Evolutionary conservation across 2,113 vertebrate genomes (phyloP), one percentile per base, ranked within the genome.

Genomic region (Psettodes erumei): DNA sequence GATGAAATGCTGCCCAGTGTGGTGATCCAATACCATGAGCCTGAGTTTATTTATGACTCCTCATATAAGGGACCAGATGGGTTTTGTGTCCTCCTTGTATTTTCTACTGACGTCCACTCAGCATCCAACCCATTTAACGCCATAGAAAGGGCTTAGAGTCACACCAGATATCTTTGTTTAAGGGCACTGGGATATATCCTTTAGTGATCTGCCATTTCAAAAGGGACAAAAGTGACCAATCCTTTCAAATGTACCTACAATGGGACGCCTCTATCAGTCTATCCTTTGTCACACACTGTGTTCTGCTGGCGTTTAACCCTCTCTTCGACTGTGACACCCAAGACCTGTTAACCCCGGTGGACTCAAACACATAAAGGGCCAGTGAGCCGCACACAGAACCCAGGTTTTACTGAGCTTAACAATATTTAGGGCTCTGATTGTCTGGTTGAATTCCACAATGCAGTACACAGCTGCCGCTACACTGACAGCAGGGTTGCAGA

Each of bases 271-370:
- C 83, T 81, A 58, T 84, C 81, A 71, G 70, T 62, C 78, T 50
- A 42, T 75, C 56, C 76, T 85, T 90, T 91, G 86, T 91, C 69
- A 72, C 23, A 64, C 32, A 27, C 62, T 76, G 72, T 82, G 80
- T 85, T 86, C 79, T 70, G 69, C 37, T 77, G 62, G 71, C 84
- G 55, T 85, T 87, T 86, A 85, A 84, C 83, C 19, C 75, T 67
- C 80, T 75, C 77, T 71, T 35, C 45, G 27, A 84, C 75, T 82
- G 66, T 85, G 85, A 89, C 82, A 89, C 64, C 85, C 81, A 90
- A 89, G 86, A 88, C 71, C 84, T 27, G 85, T 86, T 88, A 88
- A 91, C 85, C 91, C 86, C 82, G 42, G 23, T 33, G 71, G 74
- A 62, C 68, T 84, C 76, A 75, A 35, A 27, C 30, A 61, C 72